Percentiles rank a stretch among this genome's conserved stretches.
These are phyloP conservation scores for Leucophenga montana DNA, from an alignment of 2,888 invertebrate species.

Conservation along the genomic window DNA sequence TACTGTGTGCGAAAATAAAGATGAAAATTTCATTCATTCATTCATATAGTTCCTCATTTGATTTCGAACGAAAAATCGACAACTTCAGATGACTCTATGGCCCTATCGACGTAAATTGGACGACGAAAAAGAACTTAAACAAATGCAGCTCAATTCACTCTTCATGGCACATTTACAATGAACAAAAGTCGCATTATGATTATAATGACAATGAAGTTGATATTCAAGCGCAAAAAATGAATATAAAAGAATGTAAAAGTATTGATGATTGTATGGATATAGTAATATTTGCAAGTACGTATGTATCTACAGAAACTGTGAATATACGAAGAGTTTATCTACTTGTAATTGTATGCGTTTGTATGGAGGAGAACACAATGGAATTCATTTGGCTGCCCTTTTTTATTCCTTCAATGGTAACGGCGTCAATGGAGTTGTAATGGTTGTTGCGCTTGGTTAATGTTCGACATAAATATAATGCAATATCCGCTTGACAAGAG, in stretches of 20 bases:
- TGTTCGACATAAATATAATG: neutral
- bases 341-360: neutral
- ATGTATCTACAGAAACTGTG: neutral
- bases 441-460: conserved; percentile 6
- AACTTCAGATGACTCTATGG: neutral
- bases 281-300: neutral
- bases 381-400: neutral
- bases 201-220: neutral
- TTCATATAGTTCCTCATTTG: neutral
- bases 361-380: neutral
- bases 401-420: neutral
- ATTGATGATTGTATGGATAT: neutral
- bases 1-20: too few species aligned
- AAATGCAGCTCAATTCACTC: neutral
- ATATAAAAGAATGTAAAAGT: too few species aligned
- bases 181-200: conserved; percentile 10
- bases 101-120: neutral
- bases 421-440: too few species aligned
- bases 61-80: neutral
- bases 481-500: conserved; percentile 1
- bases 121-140: too few species aligned
- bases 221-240: neutral
- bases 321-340: neutral
- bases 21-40: neutral
- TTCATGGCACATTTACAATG: conserved; percentile 17